Evolutionary conservation across 2,113 vertebrate species (phyloP).

Genomic region (Corythaeola cristata): DNA sequence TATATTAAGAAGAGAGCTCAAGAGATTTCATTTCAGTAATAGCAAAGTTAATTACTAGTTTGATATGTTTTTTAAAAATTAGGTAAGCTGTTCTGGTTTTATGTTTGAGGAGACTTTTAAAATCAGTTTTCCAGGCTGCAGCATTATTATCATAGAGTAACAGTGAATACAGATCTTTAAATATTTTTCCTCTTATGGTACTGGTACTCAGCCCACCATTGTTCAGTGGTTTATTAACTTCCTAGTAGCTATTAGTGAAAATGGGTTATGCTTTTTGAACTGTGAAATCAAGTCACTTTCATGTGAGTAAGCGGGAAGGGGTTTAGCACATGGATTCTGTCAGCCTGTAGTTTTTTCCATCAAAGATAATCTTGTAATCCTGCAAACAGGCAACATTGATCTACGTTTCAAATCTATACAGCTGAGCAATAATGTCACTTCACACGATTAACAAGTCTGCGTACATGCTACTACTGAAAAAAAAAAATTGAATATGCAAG

Average conservation of each 20-base stretch:
- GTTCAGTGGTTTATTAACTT: not conserved
- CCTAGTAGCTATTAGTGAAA: not conserved
- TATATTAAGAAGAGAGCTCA: not conserved
- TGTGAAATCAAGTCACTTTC: conserved; percentile 45
- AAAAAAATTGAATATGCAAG: not conserved
- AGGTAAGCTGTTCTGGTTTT: not conserved
- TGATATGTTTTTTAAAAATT: not conserved
- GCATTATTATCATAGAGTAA: not conserved
- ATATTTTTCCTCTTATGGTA: not conserved
- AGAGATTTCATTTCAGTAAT: conserved; percentile 2
- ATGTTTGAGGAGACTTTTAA: not conserved
- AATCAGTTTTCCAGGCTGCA: not conserved
- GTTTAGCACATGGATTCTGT: conserved; percentile 47
- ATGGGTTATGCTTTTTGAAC: conserved; percentile 34
- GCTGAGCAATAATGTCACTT: conserved; percentile 38
- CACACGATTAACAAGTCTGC: not conserved
- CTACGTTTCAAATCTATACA: conserved; percentile 64
- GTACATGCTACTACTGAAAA: not conserved
- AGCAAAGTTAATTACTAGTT: conserved; percentile 19
- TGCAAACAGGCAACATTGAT: conserved; percentile 39
- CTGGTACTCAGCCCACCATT: not conserved
- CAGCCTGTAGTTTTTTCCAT: conserved; percentile 41
- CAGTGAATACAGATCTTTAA: not conserved
- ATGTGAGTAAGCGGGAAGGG: not conserved
- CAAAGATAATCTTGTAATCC: conserved; percentile 49